phyloP scores from a whole-genome alignment of 2,113 vertebrate genomes.

The Psittacus erithacus region DNA sequence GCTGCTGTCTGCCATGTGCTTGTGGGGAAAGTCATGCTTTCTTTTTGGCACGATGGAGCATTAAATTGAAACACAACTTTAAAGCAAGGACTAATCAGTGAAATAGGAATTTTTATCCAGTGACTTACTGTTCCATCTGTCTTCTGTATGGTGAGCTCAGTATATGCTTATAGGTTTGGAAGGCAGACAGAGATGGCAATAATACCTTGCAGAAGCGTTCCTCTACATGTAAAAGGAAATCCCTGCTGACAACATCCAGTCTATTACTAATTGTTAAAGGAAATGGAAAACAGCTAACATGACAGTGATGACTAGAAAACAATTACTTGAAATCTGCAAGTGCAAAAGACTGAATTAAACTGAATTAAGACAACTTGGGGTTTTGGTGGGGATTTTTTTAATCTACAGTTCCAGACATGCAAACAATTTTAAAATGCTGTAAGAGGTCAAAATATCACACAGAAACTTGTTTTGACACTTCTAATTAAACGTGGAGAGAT shows the following conservation, averaged over 20 bases:
- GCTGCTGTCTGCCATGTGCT: background rate
- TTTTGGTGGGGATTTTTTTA: background rate
- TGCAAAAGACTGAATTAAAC: background rate
- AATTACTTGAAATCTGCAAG: background rate
- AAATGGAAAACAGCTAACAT: background rate
- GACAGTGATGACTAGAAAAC: background rate
- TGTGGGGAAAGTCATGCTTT: fast-evolving
- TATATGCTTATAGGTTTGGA: background rate
- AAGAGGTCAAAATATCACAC: background rate
- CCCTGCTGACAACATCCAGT: background rate
- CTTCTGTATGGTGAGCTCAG: background rate
- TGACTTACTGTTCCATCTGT: background rate
- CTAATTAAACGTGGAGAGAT: background rate
- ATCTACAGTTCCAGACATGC: background rate
- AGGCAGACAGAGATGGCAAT: background rate
- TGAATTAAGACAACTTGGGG: background rate
- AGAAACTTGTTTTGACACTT: background rate
- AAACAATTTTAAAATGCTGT: background rate
- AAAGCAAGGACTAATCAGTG: background rate
- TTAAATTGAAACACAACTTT: background rate
- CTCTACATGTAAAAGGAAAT: background rate
- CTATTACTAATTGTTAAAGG: background rate
- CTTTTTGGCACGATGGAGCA: background rate
- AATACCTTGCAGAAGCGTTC: background rate
- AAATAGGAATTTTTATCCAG: background rate